A percentile compares a stretch with the other conserved stretches of the same genome.
Conservation (phyloP, 2,797 vertebrate genomes). For the Amblyraja radiata region DNA sequence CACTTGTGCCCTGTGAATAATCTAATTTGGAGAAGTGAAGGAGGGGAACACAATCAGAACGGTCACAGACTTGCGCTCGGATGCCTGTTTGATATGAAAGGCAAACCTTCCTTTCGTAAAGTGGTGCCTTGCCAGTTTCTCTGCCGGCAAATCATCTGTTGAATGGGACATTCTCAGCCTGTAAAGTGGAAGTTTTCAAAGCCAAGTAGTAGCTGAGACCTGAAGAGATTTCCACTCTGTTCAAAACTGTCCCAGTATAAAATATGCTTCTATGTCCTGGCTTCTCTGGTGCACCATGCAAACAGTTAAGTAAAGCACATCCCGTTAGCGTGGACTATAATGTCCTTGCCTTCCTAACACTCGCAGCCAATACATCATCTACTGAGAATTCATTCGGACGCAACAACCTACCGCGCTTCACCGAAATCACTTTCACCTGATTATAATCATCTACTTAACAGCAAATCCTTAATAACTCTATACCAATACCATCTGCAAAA, state of each 20-base stretch:
- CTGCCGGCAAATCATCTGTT: not conserved
- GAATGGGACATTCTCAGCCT: not conserved
- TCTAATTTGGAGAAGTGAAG: not conserved
- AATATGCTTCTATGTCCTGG: not conserved
- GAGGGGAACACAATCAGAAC: not conserved
- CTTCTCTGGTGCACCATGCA: not conserved
- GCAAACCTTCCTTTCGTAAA: constrained; percentile 1
- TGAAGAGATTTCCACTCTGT: not conserved
- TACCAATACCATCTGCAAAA: not conserved
- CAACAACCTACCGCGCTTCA: not conserved
- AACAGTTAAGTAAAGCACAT: constrained; percentile 27
- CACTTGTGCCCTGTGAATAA: not conserved
- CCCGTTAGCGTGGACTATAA: not conserved
- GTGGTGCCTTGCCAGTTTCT: not conserved
- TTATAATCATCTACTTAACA: not conserved
- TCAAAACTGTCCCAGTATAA: not conserved
- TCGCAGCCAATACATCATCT: not conserved
- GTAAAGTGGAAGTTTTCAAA: not conserved
- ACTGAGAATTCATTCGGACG: not conserved
- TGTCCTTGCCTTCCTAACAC: not conserved
- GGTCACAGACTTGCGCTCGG: not conserved
- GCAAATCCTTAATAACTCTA: not conserved
- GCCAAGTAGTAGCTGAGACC: not conserved
- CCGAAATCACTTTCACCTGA: constrained; percentile 25
- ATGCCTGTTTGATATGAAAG: not conserved